Conservation (phyloP, 2,113 vertebrate genomes). For the Hepsetus odoe region DNA sequence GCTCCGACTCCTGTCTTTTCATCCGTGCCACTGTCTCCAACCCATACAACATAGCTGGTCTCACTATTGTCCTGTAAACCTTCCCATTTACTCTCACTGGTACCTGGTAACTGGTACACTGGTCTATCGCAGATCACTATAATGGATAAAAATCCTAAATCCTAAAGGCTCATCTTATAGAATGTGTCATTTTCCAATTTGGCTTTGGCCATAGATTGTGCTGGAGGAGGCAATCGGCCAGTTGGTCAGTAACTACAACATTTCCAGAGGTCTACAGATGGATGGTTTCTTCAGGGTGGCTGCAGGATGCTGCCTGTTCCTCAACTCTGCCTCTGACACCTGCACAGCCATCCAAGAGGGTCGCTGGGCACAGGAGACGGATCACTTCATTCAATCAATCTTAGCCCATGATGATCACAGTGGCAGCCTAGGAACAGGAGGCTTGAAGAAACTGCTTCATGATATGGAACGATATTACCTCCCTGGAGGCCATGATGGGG, state of each 20-base stretch:
- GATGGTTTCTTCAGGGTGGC: conserved; percentile 66
- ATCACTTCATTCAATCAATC: conserved; percentile 62
- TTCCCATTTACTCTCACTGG: no score
- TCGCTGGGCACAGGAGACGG: conserved; percentile 61
- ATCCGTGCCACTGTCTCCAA: no score
- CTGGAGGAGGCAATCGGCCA: conserved; percentile 58
- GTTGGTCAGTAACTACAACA: conserved; percentile 59
- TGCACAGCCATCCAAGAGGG: conserved; percentile 56
- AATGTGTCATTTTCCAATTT: not conserved
- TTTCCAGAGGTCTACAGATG: conserved; percentile 28
- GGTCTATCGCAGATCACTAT: no score
- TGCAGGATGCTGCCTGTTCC: conserved; percentile 65
- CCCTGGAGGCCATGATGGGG: conserved; percentile 56
- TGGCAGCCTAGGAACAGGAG: not conserved
- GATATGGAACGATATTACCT: conserved; percentile 62
- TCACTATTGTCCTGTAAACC: no score
- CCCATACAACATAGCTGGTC: no score
- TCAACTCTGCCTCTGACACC: conserved; percentile 59
- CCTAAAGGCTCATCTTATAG: not conserved
- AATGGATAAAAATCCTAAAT: not conserved
- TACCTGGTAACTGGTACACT: no score
- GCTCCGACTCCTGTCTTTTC: no score
- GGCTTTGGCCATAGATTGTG: conserved; percentile 37
- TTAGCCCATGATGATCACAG: conserved; percentile 36
- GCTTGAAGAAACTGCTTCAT: conserved; percentile 59